These are phyloP conservation scores for Drosophila persimilis DNA, from an alignment of 1,140 invertebrate species.

Conservation along the genomic window DNA sequence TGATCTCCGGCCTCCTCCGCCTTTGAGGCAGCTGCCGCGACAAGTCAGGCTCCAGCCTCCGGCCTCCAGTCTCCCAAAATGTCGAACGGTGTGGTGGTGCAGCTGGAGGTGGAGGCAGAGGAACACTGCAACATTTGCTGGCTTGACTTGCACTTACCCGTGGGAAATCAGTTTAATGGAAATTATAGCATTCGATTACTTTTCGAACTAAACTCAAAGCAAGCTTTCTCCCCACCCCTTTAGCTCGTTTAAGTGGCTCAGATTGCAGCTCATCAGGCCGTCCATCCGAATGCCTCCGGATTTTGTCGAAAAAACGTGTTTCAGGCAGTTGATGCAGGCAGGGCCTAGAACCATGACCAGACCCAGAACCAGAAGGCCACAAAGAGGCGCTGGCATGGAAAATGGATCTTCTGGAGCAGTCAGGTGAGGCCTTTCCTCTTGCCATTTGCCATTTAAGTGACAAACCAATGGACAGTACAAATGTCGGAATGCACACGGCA, in stretches of 20 bases:
- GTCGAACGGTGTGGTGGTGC: background rate
- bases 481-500: slow-evolving; percentile 13
- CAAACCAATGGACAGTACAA: slow-evolving; percentile 65
- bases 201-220: slow-evolving; percentile 63
- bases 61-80: background rate
- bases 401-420: slow-evolving; percentile 25
- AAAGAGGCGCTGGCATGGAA: slow-evolving; percentile 28
- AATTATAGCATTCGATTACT: slow-evolving; percentile 81
- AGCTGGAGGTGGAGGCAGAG: slow-evolving; percentile 21
- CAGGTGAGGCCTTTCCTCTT: slow-evolving; percentile 24
- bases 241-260: slow-evolving; percentile 45
- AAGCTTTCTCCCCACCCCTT: background rate
- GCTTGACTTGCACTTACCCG: slow-evolving; percentile 67
- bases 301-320: slow-evolving; percentile 15
- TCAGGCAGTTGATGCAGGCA: background rate
- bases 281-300: slow-evolving; percentile 49
- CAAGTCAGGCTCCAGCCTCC: slow-evolving; percentile 18
- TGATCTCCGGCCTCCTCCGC: slow-evolving; percentile 10
- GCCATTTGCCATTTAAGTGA: slow-evolving; percentile 56
- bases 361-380: background rate
- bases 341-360: no score
- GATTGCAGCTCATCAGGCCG: slow-evolving; percentile 31
- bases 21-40: slow-evolving; percentile 37
- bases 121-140: slow-evolving; percentile 52
- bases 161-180: slow-evolving; percentile 80